These are phyloP conservation scores for Brachionus manjavacas DNA, from an alignment of 1,140 invertebrate genomes.

Conservation along the genomic window DNA sequence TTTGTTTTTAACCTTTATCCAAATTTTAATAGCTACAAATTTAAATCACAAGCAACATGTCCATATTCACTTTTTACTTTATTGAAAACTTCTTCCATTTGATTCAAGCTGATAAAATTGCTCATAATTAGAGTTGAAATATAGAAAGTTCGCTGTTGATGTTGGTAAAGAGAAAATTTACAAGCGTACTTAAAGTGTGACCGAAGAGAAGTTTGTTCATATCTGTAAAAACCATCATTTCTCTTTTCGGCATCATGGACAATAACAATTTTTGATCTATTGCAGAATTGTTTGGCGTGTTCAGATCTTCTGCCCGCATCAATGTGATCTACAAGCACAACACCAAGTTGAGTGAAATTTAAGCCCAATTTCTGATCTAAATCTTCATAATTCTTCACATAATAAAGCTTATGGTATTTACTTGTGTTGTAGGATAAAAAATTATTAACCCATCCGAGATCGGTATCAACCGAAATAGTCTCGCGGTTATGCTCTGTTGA, in stretches of 20 bases:
- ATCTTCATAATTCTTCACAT: neutral
- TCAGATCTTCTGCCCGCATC: neutral
- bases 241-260: conserved; percentile 24
- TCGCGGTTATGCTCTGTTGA: neutral
- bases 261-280: neutral
- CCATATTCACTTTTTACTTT: conserved; percentile 9
- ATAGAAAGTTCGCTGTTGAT: neutral
- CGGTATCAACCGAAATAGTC: conserved; percentile 11
- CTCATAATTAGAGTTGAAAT: conserved; percentile 27
- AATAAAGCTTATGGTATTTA: neutral
- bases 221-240: neutral
- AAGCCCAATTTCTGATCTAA: neutral
- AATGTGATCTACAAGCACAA: conserved; percentile 22
- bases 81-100: neutral
- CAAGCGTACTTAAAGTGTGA: conserved; percentile 1
- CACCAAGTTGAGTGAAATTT: neutral
- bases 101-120: neutral
- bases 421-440: neutral
- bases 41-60: conserved; percentile 14
- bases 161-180: conserved; percentile 23
- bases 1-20: no score
- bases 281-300: neutral
- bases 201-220: neutral
- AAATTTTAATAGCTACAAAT: neutral
- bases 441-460: neutral